Conservation (phyloP, 30 jellyfish, hydroid and myxozoan genomes). For the Chrysaora quinquecirrha region DNA sequence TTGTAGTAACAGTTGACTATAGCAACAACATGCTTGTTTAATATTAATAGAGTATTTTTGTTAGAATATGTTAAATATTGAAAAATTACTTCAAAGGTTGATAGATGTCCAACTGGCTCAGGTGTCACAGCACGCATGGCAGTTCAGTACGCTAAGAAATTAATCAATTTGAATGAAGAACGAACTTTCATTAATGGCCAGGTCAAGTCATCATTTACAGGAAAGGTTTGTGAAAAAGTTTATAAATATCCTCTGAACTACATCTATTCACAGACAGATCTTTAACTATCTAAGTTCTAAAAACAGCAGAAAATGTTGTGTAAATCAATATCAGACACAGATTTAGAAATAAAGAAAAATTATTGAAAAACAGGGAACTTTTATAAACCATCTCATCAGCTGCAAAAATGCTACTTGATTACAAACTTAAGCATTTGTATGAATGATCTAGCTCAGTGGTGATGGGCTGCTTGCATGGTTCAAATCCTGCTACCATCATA, state of each 20-base stretch:
- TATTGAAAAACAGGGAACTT: no score
- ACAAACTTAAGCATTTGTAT: no score
- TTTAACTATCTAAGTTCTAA: no score
- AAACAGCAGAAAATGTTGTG: no score
- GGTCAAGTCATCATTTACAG: constrained; percentile 53
- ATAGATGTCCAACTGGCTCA: constrained; percentile 89
- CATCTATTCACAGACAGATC: no score
- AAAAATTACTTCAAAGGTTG: constrained; percentile 36
- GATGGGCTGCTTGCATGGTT: no score
- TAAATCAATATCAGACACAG: no score
- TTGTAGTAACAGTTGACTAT: neutral
- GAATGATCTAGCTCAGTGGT: no score
- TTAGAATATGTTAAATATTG: neutral
- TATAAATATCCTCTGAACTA: neutral
- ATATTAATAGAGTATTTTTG: neutral
- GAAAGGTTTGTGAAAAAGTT: constrained; percentile 47
- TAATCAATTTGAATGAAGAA: constrained; percentile 34
- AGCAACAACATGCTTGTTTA: neutral
- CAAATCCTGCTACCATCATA: no score
- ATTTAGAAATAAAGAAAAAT: no score
- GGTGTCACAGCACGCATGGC: constrained; percentile 94
- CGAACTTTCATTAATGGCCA: constrained; percentile 63
- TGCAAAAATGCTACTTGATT: no score
- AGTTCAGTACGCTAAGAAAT: constrained; percentile 70
- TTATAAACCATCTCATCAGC: no score